Percentiles rank a stretch among this genome's conserved stretches.
Evolutionary conservation across 2,888 invertebrate genomes (phyloP).

Genomic region (Drosophila gaucha): DNA sequence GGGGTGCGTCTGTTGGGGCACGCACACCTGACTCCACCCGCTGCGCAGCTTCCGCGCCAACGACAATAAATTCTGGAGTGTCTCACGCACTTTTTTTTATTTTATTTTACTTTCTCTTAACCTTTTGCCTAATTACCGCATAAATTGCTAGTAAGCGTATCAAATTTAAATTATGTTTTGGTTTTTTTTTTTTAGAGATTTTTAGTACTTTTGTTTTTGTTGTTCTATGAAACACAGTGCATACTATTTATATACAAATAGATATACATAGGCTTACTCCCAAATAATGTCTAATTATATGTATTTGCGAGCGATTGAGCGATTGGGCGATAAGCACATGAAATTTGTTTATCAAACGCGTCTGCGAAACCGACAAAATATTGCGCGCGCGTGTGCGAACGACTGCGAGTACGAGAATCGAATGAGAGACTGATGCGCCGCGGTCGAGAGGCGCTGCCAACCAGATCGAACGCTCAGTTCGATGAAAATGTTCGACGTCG

Average conservation of each 20-base stretch:
- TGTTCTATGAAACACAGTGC: neutral
- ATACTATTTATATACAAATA: no score
- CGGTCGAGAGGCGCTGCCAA: slow-evolving; percentile 30
- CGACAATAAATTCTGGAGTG: slow-evolving; percentile 7
- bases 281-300: neutral
- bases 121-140: slow-evolving; percentile 43
- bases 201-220: neutral
- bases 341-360: slow-evolving; percentile 29
- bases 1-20: slow-evolving; percentile 13
- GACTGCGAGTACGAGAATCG: slow-evolving; percentile 45
- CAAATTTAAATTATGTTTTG: slow-evolving; percentile 7
- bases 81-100: slow-evolving; percentile 25
- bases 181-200: no score
- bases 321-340: slow-evolving; percentile 19
- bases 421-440: slow-evolving; percentile 47
- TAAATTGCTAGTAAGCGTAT: slow-evolving; percentile 21
- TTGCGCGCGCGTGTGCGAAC: slow-evolving; percentile 41
- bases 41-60: slow-evolving; percentile 38
- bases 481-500: slow-evolving; percentile 27
- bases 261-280: neutral
- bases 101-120: neutral
- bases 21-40: slow-evolving; percentile 23
- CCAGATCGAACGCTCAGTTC: slow-evolving; percentile 26
- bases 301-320: slow-evolving; percentile 3
- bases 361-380: slow-evolving; percentile 30